A percentile compares a stretch with the other conserved stretches of the same genome.
Evolutionary conservation across 2,797 vertebrate genomes (phyloP).

Genomic region (Taeniopygia guttata): DNA sequence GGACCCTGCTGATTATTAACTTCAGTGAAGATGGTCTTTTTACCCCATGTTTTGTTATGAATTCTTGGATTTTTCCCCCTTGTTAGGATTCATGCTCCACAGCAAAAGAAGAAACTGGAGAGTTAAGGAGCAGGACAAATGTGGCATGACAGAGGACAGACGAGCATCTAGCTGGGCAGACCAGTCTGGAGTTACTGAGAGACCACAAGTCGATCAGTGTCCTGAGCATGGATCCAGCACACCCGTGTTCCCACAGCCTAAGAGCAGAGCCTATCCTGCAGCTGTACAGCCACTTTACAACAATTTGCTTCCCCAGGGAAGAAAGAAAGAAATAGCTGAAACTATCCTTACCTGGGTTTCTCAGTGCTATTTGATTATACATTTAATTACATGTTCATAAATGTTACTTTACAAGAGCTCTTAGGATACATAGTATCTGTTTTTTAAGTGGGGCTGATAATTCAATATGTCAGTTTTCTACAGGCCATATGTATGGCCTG

Average conservation of each 20-base stretch:
- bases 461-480: background rate
- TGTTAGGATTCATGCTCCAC: background rate
- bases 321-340: background rate
- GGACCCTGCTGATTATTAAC: slow-evolving; percentile 74
- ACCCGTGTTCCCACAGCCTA: background rate
- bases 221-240: background rate
- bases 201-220: background rate
- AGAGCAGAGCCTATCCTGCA: background rate
- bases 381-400: slow-evolving; percentile 21
- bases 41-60: slow-evolving; percentile 60
- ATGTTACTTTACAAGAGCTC: slow-evolving; percentile 36
- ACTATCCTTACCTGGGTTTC: slow-evolving; percentile 8
- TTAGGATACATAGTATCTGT: background rate
- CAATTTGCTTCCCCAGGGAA: background rate
- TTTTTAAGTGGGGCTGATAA: background rate
- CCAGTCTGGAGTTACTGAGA: background rate
- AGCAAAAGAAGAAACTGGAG: slow-evolving; percentile 12
- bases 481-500: too few relatives aligned
- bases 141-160: background rate
- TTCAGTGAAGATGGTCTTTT: slow-evolving; percentile 56
- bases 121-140: background rate
- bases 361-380: slow-evolving; percentile 35
- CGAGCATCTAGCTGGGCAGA: accelerated
- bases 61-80: background rate
- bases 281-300: background rate